Evolutionary conservation across 2,888 invertebrate species (phyloP).

Genomic region (Drosophila formosana): DNA sequence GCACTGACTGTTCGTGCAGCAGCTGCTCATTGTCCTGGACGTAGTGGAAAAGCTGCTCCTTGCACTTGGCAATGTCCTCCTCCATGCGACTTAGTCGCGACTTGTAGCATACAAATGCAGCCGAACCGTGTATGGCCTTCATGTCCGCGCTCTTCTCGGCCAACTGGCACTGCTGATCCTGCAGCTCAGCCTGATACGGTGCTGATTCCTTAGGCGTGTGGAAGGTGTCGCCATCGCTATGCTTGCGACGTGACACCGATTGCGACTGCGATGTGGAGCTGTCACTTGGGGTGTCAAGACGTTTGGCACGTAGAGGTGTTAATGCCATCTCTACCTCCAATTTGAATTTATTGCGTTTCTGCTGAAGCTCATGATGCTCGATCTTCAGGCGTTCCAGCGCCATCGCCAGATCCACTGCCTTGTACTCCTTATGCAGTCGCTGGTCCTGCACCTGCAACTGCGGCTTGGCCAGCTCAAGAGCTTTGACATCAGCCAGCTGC

Average conservation of each 20-base stretch:
- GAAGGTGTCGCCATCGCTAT: background rate
- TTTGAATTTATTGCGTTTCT: background rate
- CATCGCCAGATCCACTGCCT: slow-evolving; percentile 1
- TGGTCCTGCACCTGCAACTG: background rate
- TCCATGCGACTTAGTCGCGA: slow-evolving; percentile 48
- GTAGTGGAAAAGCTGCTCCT: slow-evolving; percentile 48
- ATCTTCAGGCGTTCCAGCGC: slow-evolving; percentile 27
- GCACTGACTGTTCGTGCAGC: slow-evolving; percentile 38
- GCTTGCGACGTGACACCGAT: background rate
- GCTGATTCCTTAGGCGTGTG: slow-evolving; percentile 20
- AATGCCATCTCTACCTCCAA: background rate
- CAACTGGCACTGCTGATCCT: too few species aligned
- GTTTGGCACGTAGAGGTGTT: too few species aligned
- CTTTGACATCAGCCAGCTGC: background rate
- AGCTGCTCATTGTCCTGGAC: slow-evolving; percentile 51
- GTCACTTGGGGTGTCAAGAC: background rate
- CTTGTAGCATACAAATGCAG: slow-evolving; percentile 47
- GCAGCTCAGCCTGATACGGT: too few species aligned
- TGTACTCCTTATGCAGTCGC: slow-evolving; percentile 4
- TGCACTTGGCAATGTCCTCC: slow-evolving; percentile 60
- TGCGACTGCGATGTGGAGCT: background rate
- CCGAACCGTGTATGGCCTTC: background rate
- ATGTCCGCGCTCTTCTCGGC: too few species aligned
- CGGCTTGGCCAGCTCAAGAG: background rate
- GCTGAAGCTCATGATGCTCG: slow-evolving; percentile 28